A percentile compares a stretch with the other conserved stretches of the same genome.
Conservation (phyloP, 2,113 vertebrate species). For the Cyanoderma ruficeps region DNA sequence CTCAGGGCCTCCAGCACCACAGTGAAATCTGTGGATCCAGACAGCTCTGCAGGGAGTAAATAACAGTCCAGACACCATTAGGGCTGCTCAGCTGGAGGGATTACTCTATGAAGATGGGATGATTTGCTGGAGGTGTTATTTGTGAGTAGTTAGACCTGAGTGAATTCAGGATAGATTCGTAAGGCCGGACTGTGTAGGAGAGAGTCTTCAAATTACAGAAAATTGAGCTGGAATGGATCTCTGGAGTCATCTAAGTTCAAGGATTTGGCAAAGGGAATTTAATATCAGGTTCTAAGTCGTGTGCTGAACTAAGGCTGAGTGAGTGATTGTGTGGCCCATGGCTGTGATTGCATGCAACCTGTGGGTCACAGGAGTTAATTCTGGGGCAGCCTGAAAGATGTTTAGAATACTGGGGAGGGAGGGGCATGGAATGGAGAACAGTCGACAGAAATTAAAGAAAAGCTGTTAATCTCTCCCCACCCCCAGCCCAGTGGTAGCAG, state of each 20-base stretch:
- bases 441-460: constrained; percentile 48
- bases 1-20: neutral
- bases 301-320: constrained; percentile 7
- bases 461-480: constrained; percentile 44
- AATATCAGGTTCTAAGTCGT: neutral
- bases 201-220: constrained; percentile 23
- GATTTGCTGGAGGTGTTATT: neutral
- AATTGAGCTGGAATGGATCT: constrained; percentile 29
- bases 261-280: constrained; percentile 39
- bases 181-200: neutral
- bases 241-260: constrained; percentile 50
- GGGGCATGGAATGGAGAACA: neutral
- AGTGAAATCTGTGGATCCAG: neutral
- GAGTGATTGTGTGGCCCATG: constrained; percentile 12
- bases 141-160: neutral
- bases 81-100: constrained; percentile 2
- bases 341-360: constrained; percentile 24
- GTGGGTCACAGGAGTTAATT: constrained; percentile 44
- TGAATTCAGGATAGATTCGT: neutral
- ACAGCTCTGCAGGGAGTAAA: constrained; percentile 22
- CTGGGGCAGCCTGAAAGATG: constrained; percentile 7
- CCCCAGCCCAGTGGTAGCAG: neutral
- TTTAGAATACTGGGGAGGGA: neutral
- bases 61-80: constrained; percentile 6
- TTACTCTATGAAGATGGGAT: neutral